phyloP scores from a whole-genome alignment of 1,140 invertebrate species.

The Hylaeus volcanicus region DNA sequence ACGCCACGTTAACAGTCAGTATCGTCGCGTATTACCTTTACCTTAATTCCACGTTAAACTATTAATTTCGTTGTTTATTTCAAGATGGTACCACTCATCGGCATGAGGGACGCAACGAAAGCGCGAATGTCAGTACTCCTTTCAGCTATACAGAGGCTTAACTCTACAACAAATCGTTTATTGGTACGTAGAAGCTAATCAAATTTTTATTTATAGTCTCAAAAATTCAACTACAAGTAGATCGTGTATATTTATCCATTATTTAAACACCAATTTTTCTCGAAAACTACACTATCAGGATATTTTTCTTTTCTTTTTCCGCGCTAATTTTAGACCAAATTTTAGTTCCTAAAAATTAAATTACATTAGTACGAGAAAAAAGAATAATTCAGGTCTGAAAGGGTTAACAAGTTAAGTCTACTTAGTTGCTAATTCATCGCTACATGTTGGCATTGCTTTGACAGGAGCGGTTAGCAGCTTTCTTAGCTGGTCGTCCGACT shows the following conservation, averaged over 20 bases:
- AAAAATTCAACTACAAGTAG: too few relatives aligned
- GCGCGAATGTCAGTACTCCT: slow-evolving; percentile 61
- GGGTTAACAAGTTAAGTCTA: background rate
- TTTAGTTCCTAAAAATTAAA: too few relatives aligned
- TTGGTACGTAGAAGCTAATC: slow-evolving; percentile 65
- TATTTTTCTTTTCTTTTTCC: too few relatives aligned
- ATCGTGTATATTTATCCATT: too few relatives aligned
- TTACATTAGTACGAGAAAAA: too few relatives aligned
- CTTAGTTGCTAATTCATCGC: background rate
- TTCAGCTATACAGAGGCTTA: slow-evolving; percentile 68
- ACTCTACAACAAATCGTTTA: slow-evolving; percentile 69
- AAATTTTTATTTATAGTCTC: background rate
- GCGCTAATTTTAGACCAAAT: too few relatives aligned
- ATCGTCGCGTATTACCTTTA: too few relatives aligned
- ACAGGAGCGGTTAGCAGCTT: slow-evolving; percentile 82
- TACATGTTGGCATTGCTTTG: slow-evolving; percentile 33
- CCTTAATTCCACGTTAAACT: background rate
- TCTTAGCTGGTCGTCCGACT: slow-evolving; percentile 82
- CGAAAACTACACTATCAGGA: too few relatives aligned
- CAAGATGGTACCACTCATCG: slow-evolving; percentile 68
- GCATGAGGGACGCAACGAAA: slow-evolving; percentile 54
- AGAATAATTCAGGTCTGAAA: too few relatives aligned
- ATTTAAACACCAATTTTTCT: too few relatives aligned
- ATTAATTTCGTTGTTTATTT: slow-evolving; percentile 15
- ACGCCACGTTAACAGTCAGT: slow-evolving; percentile 70